phyloP scores from a whole-genome alignment of 37 sponge, comb jelly and placozoan species.

The Bolinopsis microptera region DNA sequence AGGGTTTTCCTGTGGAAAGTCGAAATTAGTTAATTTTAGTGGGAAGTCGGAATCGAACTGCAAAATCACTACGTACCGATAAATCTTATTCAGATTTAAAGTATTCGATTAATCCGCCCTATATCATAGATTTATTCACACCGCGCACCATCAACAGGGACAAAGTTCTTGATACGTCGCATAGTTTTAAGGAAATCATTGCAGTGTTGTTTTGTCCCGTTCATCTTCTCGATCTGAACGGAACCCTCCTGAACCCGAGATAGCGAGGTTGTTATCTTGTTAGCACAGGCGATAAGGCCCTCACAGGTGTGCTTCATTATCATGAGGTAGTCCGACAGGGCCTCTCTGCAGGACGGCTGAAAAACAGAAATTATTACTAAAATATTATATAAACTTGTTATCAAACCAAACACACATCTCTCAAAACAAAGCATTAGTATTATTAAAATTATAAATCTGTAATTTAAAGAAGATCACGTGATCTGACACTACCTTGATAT shows the following conservation, averaged over 20 bases:
- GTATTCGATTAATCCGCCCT: too few species aligned
- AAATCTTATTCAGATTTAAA: too few species aligned
- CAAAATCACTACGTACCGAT: too few species aligned
- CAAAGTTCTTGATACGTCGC: slow-evolving; percentile 54
- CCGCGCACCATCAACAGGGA: slow-evolving; percentile 42
- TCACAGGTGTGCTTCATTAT: not conserved
- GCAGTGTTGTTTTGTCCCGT: not conserved
- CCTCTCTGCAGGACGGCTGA: slow-evolving; percentile 57
- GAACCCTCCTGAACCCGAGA: slow-evolving; percentile 48
- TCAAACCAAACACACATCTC: too few species aligned
- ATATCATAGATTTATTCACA: too few species aligned
- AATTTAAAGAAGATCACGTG: too few species aligned
- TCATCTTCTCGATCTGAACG: not conserved
- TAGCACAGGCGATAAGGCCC: not conserved
- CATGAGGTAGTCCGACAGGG: slow-evolving; percentile 46
- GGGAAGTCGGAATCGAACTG: too few species aligned
- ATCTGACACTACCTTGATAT: slow-evolving; percentile 66
- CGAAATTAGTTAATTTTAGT: not conserved
- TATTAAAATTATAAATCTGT: too few species aligned
- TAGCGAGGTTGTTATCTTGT: not conserved
- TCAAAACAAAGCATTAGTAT: too few species aligned
- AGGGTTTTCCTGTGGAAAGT: slow-evolving; percentile 37
- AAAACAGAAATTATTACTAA: too few species aligned
- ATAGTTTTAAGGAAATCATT: slow-evolving; percentile 42
- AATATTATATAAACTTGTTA: too few species aligned